A percentile compares a stretch with the other conserved stretches of the same genome.
Evolutionary conservation across 2,113 vertebrate species (phyloP).

Genomic region (Galbula dea): DNA sequence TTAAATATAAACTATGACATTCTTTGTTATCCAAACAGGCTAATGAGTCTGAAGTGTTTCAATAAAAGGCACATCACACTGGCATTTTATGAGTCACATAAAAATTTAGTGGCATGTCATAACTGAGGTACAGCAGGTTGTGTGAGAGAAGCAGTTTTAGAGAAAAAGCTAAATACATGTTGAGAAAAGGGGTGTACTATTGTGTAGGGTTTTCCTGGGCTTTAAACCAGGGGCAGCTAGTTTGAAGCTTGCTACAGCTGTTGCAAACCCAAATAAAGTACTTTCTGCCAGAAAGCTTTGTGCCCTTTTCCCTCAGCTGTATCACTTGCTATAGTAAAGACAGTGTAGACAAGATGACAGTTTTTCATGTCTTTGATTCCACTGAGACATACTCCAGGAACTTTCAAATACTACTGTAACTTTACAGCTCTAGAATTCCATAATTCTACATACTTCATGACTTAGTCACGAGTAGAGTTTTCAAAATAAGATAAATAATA

Average conservation of each 20-base stretch:
- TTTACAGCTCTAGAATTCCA: background rate
- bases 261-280: background rate
- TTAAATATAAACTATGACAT: constrained; percentile 10
- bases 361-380: background rate
- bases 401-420: background rate
- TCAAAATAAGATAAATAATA: background rate
- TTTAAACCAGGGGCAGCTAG: background rate
- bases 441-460: background rate
- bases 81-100: constrained; percentile 32
- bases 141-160: background rate
- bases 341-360: background rate
- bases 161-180: background rate
- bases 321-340: background rate
- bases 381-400: background rate
- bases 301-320: background rate
- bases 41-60: constrained; percentile 39
- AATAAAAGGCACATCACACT: constrained; percentile 11
- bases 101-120: background rate
- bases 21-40: constrained; percentile 39
- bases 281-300: background rate
- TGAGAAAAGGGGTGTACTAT: background rate
- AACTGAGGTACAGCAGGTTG: background rate
- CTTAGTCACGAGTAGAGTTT: background rate
- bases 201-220: background rate
- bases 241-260: background rate